Base-by-base conservation (phyloP, 2,113 vertebrate species). In the Perca fluviatilis region DNA sequence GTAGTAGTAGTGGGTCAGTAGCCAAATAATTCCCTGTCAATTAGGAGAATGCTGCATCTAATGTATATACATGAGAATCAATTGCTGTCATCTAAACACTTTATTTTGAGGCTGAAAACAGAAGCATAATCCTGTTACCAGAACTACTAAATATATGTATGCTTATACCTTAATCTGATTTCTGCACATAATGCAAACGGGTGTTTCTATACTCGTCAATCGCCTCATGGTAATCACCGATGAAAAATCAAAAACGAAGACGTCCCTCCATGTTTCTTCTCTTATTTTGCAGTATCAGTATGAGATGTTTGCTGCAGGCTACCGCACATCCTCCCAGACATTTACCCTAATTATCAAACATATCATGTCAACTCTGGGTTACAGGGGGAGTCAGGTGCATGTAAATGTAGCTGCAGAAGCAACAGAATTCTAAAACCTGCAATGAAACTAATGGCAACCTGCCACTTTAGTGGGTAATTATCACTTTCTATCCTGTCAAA, bases 291-390 rank as follows among this genome's bases (percentile, higher is more conserved):
- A 49, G 19, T 15, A 30, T 40, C 64, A 33, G 43, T 27, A 0
- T 33, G 14, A 76, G 63, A 18, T 9, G 27, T 71, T 85, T 21
- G 14, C 58, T 69, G 51, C 27, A 66, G 63, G 57, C 57, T 50
- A 27, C 36, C 9, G 14, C 53, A 10, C 73, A 63, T 77, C 68
- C 49, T 60, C 23, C 5, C 56, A 62, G 72, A 58, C 56, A 56
- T 67, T 69, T 49, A 54, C 36, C 54, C 70, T 76, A 57, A 68
- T 79, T 61, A 86, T 65, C 74, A 81, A 60, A 81, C 80, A 57
- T 33, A 27, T 51, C 27, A 46, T 67, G 64, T 33, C 51, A 25
- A 7, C 74, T 71, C 4, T 54, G 23, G 25, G 51, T 74, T 51
- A 53, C 78, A 30, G n/a, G 23, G 73, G 47, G 61, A 60, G 64